Percentiles rank a stretch among this genome's conserved stretches.
Conservation (phyloP, 37 sponge, comb jelly and placozoan genomes). For the Aplysina aerophoba region DNA sequence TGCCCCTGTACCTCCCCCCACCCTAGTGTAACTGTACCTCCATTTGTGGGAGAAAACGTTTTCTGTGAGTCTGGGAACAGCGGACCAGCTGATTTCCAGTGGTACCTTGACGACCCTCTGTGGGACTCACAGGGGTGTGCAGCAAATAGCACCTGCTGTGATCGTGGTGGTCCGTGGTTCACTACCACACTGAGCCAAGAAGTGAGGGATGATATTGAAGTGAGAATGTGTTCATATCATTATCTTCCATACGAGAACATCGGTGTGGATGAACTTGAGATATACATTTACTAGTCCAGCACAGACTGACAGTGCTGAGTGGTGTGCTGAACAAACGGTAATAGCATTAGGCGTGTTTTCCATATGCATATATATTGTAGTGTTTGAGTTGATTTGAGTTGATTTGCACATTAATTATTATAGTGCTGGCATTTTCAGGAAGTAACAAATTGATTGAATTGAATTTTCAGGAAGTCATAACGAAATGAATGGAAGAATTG, state of each 20-base stretch:
- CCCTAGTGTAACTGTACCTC: not conserved
- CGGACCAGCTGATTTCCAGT: not conserved
- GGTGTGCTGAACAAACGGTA: too few relatives aligned
- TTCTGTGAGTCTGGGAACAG: not conserved
- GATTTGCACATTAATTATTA: too few relatives aligned
- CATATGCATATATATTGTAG: too few relatives aligned
- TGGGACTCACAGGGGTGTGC: slow-evolving; percentile 12
- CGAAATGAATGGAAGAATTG: too few relatives aligned
- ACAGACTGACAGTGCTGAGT: too few relatives aligned
- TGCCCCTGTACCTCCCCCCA: not conserved
- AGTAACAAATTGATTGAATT: too few relatives aligned
- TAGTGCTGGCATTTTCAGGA: too few relatives aligned
- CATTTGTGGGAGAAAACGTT: not conserved
- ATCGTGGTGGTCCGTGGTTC: slow-evolving; percentile 20
- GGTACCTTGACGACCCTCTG: not conserved
- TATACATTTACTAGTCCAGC: not conserved
- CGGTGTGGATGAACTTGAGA: not conserved
- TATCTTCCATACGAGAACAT: not conserved
- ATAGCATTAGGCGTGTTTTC: too few relatives aligned
- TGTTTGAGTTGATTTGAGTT: too few relatives aligned
- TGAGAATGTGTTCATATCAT: not conserved
- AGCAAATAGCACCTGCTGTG: not conserved
- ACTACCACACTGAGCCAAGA: not conserved
- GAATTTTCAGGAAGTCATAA: too few relatives aligned
- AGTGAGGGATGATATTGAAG: not conserved